Conservation (phyloP, 2,888 invertebrate species). For the Cetonia aurata region DNA sequence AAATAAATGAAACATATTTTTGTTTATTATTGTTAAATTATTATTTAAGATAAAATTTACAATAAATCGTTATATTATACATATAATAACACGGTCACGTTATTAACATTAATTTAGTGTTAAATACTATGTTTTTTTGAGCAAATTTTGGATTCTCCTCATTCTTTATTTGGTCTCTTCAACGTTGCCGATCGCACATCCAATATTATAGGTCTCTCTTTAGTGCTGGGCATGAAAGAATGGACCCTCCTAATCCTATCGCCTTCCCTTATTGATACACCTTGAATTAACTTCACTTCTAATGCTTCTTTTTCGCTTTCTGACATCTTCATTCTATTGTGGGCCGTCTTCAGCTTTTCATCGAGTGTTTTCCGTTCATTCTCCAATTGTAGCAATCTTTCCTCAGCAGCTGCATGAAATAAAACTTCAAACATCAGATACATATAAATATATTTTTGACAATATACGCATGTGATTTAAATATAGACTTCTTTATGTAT, state of each 20-base stretch:
- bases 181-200: constrained; percentile 64
- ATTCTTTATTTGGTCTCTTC: constrained; percentile 53
- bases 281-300: constrained; percentile 70
- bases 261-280: constrained; percentile 71
- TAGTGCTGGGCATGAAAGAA: constrained; percentile 79
- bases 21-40: background rate
- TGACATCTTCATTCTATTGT: constrained; percentile 76
- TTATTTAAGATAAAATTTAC: background rate
- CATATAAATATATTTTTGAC: too few relatives aligned
- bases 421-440: background rate
- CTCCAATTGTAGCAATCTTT: constrained; percentile 77
- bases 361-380: constrained; percentile 78
- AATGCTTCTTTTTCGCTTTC: constrained; percentile 74
- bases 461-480: too few relatives aligned
- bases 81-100: background rate
- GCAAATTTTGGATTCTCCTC: constrained; percentile 32
- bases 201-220: constrained; percentile 67
- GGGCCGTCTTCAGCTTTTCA: constrained; percentile 76
- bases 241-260: constrained; percentile 76
- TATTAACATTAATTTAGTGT: too few relatives aligned
- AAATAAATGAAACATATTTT: constrained; percentile 1
- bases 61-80: background rate
- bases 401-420: constrained; percentile 76
- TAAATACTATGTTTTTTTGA: constrained; percentile 1
- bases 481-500: too few relatives aligned